phyloP scores from a whole-genome alignment of 2,888 invertebrate species.

The Catocala fraxini region DNA sequence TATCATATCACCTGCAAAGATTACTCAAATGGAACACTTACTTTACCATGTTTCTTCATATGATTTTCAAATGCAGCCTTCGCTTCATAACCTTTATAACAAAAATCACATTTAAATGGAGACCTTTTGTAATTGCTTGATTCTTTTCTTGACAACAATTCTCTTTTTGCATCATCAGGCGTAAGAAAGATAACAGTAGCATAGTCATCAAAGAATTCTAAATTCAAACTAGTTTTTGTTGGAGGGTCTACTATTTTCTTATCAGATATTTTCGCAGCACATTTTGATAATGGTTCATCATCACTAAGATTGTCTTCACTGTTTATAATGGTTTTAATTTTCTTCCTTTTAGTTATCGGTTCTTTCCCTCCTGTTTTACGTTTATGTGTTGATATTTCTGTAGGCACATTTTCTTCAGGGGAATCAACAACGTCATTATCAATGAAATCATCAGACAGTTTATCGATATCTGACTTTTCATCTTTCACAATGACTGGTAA shows the following conservation, averaged over 20 bases:
- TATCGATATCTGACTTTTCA: slow-evolving; percentile 13
- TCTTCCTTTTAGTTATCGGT: slow-evolving; percentile 29
- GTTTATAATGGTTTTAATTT: slow-evolving; percentile 21
- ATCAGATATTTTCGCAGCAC: slow-evolving; percentile 10
- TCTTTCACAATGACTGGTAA: slow-evolving; percentile 4
- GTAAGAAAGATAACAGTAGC: slow-evolving; percentile 54
- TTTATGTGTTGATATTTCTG: slow-evolving; percentile 17
- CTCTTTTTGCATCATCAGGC: slow-evolving; percentile 57
- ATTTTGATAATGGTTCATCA: slow-evolving; percentile 54
- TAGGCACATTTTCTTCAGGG: slow-evolving; percentile 14
- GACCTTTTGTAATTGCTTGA: slow-evolving; percentile 59
- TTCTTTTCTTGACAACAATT: slow-evolving; percentile 58
- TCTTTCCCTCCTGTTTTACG: slow-evolving; percentile 20
- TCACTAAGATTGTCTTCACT: slow-evolving; percentile 46
- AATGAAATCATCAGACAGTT: slow-evolving; percentile 12
- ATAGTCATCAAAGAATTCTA: slow-evolving; percentile 54
- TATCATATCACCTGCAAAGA: too few species aligned
- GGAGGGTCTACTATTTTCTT: neutral
- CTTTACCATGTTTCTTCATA: slow-evolving; percentile 58
- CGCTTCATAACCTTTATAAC: slow-evolving; percentile 59
- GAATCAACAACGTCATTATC: slow-evolving; percentile 20
- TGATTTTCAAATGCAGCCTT: slow-evolving; percentile 59
- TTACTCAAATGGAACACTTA: slow-evolving; percentile 33
- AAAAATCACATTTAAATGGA: slow-evolving; percentile 59
- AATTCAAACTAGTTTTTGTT: slow-evolving; percentile 27